Evolutionary conservation across 2,797 vertebrate genomes (phyloP), one percentile per base, ranked within the genome.

Genomic region (Eremophila alpestris): DNA sequence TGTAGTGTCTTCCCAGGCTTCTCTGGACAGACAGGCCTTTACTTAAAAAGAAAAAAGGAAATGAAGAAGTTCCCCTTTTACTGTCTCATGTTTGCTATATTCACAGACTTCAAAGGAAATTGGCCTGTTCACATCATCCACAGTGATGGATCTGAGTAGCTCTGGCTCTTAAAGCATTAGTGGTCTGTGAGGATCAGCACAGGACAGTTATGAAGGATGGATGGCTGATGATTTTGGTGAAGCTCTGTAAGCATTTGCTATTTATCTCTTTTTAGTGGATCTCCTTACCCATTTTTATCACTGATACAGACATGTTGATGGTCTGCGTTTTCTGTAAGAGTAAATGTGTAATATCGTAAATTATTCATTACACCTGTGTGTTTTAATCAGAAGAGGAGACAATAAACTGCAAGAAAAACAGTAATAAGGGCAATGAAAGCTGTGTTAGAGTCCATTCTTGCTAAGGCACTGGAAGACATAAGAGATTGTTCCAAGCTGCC

Each of bases 311-410:
- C 15, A 29, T 17, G 69, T 62, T 43, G 82, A 92, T 73, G 75
- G 70, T 86, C 87, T 93, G 68, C 93, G 84, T 87, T 95, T 96
- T 94, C 70, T 96, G 63, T 65, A 81, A 87, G 88, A 78, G 76
- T 69, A 90, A 91, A 85, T 85, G n/a, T 71, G 69, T 68, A 62
- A 49, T 45, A 27, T 69, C 82, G 54, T 96, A 90, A 93, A 95
- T 97, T 91, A 97, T 96, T 96, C 82, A 94, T 93, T 81, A 58
- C 13, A 63, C 51, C 43, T 77, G 55, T 73, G 63, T 67, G 68
- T 83, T 95, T 92, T 77, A 92, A 62, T 93, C 86, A 88, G 84
- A 88, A 60, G 36, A 70, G 43, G 21, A 83, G 54, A 91, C 70
- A 87, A 70, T 77, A 94, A 92, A 91, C 21, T 83, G 40, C 38